Percentiles rank a stretch among this genome's conserved stretches.
phyloP scores from a whole-genome alignment of 2,797 vertebrate genomes.

The Thaleichthys pacificus region DNA sequence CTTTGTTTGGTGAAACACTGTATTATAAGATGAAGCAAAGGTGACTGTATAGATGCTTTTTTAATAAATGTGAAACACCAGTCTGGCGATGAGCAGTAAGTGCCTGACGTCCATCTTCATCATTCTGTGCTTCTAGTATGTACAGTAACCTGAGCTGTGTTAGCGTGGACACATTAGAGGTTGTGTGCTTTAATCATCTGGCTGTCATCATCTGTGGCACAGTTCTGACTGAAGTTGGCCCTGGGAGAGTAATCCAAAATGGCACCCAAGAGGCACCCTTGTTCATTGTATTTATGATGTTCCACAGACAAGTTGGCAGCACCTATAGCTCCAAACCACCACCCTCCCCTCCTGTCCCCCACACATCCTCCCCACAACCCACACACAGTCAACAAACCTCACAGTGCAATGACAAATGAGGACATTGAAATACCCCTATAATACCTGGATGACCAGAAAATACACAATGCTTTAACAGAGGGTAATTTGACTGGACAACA shows the following conservation, averaged over 20 bases:
- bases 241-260: conserved; percentile 24
- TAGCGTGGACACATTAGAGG: not conserved
- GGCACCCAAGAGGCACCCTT: conserved; percentile 20
- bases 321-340: not conserved
- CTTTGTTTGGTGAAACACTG: conserved; percentile 9
- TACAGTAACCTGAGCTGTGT: conserved; percentile 16
- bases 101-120: conserved; percentile 21
- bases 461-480: not conserved
- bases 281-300: conserved; percentile 20
- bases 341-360: not conserved
- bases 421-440: not conserved
- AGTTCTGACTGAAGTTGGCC: conserved; percentile 42
- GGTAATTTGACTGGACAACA: conserved; percentile 32
- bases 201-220: conserved; percentile 22
- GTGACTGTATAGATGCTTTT: too few relatives aligned
- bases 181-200: conserved; percentile 24
- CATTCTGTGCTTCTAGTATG: conserved; percentile 1
- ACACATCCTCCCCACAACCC: not conserved
- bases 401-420: not conserved
- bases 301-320: conserved; percentile 16
- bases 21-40: too few relatives aligned
- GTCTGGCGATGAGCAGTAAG: conserved; percentile 28
- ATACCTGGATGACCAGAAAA: not conserved
- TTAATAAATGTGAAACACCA: conserved; percentile 7
- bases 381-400: not conserved